phyloP scores from a whole-genome alignment of 1,140 invertebrate genomes.

The Liolophura sinensis region DNA sequence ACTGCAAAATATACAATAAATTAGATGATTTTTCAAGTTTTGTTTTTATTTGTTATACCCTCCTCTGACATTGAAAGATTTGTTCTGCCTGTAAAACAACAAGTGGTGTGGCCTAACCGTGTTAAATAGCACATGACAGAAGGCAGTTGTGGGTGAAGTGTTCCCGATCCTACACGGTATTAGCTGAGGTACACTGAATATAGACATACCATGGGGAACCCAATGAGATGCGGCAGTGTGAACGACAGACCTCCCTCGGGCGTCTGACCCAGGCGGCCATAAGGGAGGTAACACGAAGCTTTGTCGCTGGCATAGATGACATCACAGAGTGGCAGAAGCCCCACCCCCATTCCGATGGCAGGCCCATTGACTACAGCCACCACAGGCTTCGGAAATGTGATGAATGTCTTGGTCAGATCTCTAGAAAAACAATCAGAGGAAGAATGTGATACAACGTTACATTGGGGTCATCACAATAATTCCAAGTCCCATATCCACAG shows the following conservation, averaged over 20 bases:
- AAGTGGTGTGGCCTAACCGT: too few relatives aligned
- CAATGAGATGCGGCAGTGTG: conserved; percentile 80
- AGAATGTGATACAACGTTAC: neutral
- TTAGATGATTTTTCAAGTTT: too few relatives aligned
- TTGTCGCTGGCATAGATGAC: conserved; percentile 82
- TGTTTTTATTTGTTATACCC: neutral
- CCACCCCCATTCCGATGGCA: conserved; percentile 85
- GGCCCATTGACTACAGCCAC: conserved; percentile 90
- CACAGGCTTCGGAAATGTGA: conserved; percentile 88
- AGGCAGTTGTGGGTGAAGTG: too few relatives aligned
- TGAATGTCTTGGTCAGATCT: conserved; percentile 76
- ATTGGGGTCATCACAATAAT: neutral
- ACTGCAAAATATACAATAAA: too few relatives aligned
- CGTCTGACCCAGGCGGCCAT: conserved; percentile 75
- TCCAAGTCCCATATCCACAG: conserved; percentile 1
- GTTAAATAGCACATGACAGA: too few relatives aligned
- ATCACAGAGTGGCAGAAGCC: conserved; percentile 83
- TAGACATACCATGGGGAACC: conserved; percentile 69
- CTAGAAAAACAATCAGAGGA: conserved; percentile 50
- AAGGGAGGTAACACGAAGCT: conserved; percentile 84
- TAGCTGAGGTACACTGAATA: too few relatives aligned
- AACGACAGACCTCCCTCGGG: conserved; percentile 83
- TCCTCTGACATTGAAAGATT: neutral
- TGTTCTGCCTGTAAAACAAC: too few relatives aligned
- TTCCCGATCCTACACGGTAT: too few relatives aligned